Evolutionary conservation across 1,140 invertebrate genomes (phyloP).

Genomic region (Hetaerina americana): DNA sequence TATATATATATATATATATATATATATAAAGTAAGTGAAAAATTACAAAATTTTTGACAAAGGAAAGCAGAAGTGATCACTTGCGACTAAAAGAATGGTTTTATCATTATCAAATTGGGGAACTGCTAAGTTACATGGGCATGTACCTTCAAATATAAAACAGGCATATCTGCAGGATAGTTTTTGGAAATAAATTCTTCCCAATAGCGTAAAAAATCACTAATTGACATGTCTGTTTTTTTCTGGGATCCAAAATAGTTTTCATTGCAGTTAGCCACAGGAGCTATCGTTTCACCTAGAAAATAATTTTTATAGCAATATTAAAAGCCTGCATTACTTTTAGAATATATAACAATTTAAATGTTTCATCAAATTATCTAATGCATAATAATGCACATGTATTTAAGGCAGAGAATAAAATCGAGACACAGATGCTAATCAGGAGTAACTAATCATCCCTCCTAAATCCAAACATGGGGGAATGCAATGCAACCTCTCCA

Average conservation of each 20-base stretch:
- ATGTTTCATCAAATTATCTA: too few relatives aligned
- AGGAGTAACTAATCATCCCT: too few relatives aligned
- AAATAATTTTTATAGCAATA: not conserved
- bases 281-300: conserved; percentile 42
- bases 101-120: not conserved
- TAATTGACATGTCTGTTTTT: conserved; percentile 49
- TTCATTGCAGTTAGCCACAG: conserved; percentile 63
- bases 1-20: not conserved
- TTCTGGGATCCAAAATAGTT: conserved; percentile 59
- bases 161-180: conserved; percentile 27
- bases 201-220: conserved; percentile 57
- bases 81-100: too few relatives aligned
- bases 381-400: too few relatives aligned
- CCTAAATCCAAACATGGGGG: too few relatives aligned
- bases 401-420: too few relatives aligned
- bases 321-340: not conserved
- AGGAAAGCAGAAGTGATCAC: too few relatives aligned
- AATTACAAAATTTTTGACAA: too few relatives aligned
- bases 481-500: too few relatives aligned
- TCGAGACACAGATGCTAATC: too few relatives aligned
- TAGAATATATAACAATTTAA: not conserved
- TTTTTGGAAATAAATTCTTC: conserved; percentile 32
- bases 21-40: too few relatives aligned
- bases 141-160: conserved; percentile 37
- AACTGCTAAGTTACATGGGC: not conserved